These are phyloP conservation scores for Otocyon megalotis DNA, from an alignment of 2,113 vertebrate species.

Conservation along the genomic window DNA sequence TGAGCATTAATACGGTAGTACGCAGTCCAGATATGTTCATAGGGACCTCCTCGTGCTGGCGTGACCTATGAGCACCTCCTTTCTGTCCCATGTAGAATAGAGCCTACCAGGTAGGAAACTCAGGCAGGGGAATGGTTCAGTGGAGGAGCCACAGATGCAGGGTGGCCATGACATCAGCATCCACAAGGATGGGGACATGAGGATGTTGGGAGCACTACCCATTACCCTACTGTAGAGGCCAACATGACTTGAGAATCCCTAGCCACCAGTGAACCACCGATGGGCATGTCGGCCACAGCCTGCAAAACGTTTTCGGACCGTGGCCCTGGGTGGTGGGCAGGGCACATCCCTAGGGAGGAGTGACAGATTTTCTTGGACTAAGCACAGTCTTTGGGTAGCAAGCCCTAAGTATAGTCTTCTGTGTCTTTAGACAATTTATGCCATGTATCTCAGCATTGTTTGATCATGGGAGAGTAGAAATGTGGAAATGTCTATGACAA, in stretches of 20 bases:
- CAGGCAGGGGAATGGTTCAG: not conserved
- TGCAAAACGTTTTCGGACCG: not conserved
- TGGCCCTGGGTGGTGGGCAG: not conserved
- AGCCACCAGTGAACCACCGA: not conserved
- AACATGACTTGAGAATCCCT: not conserved
- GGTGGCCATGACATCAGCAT: not conserved
- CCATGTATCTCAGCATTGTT: not conserved
- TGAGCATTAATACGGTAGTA: slow-evolving; percentile 83
- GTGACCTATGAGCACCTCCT: not conserved
- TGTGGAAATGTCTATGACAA: too few species aligned
- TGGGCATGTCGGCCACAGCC: not conserved
- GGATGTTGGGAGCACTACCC: not conserved
- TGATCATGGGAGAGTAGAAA: not conserved
- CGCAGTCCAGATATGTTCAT: slow-evolving; percentile 56
- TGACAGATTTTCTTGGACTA: not conserved
- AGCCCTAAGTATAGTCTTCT: not conserved
- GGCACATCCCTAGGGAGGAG: not conserved
- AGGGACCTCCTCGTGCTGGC: slow-evolving; percentile 12
- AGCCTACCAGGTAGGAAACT: not conserved
- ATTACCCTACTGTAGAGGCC: not conserved
- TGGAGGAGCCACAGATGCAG: not conserved
- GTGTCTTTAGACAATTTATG: not conserved
- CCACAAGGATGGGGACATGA: not conserved
- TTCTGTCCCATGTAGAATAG: not conserved
- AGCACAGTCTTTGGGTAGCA: not conserved